phyloP scores from a whole-genome alignment of 2,113 vertebrate species.

The Tamias sibiricus region DNA sequence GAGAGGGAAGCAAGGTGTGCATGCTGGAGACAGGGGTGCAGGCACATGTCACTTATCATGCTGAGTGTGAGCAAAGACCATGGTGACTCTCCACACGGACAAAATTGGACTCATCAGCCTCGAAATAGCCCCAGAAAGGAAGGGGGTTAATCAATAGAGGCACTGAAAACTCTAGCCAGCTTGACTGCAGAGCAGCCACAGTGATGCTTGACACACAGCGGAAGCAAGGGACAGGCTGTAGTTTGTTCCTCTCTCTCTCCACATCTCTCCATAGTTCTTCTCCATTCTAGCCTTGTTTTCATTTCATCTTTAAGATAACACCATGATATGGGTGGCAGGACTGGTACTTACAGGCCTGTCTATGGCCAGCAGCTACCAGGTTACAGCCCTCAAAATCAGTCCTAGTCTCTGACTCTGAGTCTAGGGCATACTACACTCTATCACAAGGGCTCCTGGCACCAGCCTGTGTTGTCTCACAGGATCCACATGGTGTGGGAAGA shows the following conservation, averaged over 20 bases:
- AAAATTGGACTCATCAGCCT: not conserved
- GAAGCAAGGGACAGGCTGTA: not conserved
- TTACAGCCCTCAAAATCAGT: not conserved
- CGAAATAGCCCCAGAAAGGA: not conserved
- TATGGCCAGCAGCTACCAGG: not conserved
- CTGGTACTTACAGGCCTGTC: not conserved
- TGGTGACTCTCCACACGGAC: no score
- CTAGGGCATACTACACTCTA: not conserved
- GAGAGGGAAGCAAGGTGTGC: not conserved
- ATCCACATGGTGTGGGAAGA: not conserved
- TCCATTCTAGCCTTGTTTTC: not conserved
- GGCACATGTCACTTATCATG: not conserved
- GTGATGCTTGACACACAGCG: no score
- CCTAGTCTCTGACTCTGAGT: not conserved
- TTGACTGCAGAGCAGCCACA: not conserved
- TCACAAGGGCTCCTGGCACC: not conserved
- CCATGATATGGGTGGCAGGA: not conserved
- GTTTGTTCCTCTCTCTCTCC: not conserved
- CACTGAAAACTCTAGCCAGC: not conserved
- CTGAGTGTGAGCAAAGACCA: no score
- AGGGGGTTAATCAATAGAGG: fast-evolving
- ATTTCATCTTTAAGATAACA: not conserved
- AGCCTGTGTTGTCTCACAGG: not conserved
- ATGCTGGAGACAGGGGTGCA: not conserved
- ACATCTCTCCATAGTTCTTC: not conserved